These are phyloP conservation scores for Arctopsyche grandis DNA, from an alignment of 1,140 invertebrate genomes.

Conservation along the genomic window DNA sequence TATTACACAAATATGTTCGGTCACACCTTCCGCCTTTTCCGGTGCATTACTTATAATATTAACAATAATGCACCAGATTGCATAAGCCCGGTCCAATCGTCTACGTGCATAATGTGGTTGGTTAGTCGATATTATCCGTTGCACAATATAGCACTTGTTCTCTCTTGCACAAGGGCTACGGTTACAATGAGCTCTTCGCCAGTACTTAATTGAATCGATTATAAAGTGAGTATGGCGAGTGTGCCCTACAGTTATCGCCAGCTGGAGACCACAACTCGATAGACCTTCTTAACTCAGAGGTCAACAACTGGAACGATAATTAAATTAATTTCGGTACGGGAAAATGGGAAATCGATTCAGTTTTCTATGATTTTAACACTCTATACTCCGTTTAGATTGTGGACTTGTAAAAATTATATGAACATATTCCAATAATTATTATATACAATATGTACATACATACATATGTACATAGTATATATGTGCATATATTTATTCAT, in stretches of 20 bases:
- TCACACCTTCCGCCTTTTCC: background rate
- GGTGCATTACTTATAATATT: background rate
- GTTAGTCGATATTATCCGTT: constrained; percentile 34
- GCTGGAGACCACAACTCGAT: constrained; percentile 21
- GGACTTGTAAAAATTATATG: too few relatives aligned
- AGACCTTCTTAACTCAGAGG: constrained; percentile 9
- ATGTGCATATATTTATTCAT: too few relatives aligned
- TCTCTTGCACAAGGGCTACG: constrained; percentile 27
- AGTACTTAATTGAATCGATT: constrained; percentile 47
- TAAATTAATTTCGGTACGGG: too few relatives aligned
- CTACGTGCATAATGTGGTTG: background rate
- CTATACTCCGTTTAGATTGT: too few relatives aligned
- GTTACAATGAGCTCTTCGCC: constrained; percentile 42
- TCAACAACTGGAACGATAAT: background rate
- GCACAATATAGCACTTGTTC: constrained; percentile 46
- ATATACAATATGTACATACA: too few relatives aligned
- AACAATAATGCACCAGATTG: background rate
- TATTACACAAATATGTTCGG: background rate
- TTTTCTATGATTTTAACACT: too few relatives aligned
- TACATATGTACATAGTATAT: too few relatives aligned
- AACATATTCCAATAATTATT: too few relatives aligned
- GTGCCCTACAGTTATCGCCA: constrained; percentile 39
- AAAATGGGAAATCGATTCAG: too few relatives aligned
- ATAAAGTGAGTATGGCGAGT: constrained; percentile 31
- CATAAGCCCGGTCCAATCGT: constrained; percentile 12